phyloP scores from a whole-genome alignment of 2,888 invertebrate species.

The Caenorhabditis afra region DNA sequence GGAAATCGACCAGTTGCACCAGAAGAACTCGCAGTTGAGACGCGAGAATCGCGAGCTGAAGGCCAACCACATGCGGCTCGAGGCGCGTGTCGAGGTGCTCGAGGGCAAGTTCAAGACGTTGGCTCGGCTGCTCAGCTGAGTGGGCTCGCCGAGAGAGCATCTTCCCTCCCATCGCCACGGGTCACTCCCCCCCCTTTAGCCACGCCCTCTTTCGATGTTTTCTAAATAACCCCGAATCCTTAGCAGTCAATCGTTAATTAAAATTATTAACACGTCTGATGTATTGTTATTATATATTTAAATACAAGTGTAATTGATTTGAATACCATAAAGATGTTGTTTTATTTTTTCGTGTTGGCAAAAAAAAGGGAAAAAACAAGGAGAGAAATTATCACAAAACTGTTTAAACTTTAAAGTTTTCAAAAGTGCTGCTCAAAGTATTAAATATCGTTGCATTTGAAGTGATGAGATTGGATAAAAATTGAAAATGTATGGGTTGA shows the following conservation, averaged over 20 bases:
- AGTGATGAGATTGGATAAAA: neutral
- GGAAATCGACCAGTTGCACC: conserved; percentile 79
- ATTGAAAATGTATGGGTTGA: neutral
- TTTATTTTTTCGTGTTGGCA: conserved; percentile 3
- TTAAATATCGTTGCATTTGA: neutral
- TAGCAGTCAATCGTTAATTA: no score
- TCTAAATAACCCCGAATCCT: no score
- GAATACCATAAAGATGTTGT: conserved; percentile 16
- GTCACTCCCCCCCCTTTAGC: conserved; percentile 8
- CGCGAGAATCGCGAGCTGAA: conserved; percentile 78
- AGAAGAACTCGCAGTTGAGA: conserved; percentile 72
- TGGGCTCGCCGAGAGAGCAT: no score
- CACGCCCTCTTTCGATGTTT: no score
- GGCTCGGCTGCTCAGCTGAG: conserved; percentile 71
- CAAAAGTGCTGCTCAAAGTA: conserved; percentile 12
- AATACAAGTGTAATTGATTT: conserved; percentile 9
- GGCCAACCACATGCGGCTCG: conserved; percentile 73
- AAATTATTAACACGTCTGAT: no score
- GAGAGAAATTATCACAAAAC: neutral
- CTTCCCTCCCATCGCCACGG: conserved; percentile 17
- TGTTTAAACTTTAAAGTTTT: conserved; percentile 10
- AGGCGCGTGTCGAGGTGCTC: conserved; percentile 74
- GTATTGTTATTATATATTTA: no score
- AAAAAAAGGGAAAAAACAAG: conserved; percentile 10
- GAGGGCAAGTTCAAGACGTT: conserved; percentile 79